A percentile compares a stretch with the other conserved stretches of the same genome.
These are phyloP conservation scores for Miltochrista miniata DNA, from an alignment of 2,888 invertebrate species.

Conservation along the genomic window DNA sequence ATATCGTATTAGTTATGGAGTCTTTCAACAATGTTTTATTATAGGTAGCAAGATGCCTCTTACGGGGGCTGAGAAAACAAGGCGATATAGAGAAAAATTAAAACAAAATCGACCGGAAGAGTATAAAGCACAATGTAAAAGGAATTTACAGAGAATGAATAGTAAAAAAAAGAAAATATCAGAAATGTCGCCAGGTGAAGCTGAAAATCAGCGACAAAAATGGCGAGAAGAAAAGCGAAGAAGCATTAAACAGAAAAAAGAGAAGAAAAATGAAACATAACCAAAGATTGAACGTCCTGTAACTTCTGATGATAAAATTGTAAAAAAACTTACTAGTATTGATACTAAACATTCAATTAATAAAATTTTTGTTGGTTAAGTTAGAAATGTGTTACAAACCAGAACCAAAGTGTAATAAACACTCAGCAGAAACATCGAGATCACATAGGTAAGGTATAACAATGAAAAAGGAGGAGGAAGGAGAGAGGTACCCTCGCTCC, in stretches of 20 bases:
- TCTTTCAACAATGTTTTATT: not conserved
- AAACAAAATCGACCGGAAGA: slow-evolving; percentile 6
- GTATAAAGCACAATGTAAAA: slow-evolving; percentile 8
- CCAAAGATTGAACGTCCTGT: not conserved
- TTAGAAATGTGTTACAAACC: no score
- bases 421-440: no score
- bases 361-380: no score
- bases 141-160: slow-evolving; percentile 12
- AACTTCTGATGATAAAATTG: not conserved
- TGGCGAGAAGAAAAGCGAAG: slow-evolving; percentile 9
- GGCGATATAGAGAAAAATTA: slow-evolving; percentile 9
- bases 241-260: slow-evolving; percentile 2
- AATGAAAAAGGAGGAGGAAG: no score
- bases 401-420: no score
- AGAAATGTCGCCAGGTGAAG: slow-evolving; percentile 11
- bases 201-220: slow-evolving; percentile 7
- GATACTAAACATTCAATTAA: no score
- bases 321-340: not conserved
- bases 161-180: slow-evolving; percentile 13
- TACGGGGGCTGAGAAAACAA: slow-evolving; percentile 7
- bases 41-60: slow-evolving; percentile 9
- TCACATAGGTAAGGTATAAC: no score
- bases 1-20: not conserved
- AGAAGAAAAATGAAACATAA: slow-evolving; percentile 1
- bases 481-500: no score